Percentiles rank a stretch among this genome's conserved stretches.
Conservation (phyloP, 2,888 invertebrate species). For the Bhutanitis thaidina region DNA sequence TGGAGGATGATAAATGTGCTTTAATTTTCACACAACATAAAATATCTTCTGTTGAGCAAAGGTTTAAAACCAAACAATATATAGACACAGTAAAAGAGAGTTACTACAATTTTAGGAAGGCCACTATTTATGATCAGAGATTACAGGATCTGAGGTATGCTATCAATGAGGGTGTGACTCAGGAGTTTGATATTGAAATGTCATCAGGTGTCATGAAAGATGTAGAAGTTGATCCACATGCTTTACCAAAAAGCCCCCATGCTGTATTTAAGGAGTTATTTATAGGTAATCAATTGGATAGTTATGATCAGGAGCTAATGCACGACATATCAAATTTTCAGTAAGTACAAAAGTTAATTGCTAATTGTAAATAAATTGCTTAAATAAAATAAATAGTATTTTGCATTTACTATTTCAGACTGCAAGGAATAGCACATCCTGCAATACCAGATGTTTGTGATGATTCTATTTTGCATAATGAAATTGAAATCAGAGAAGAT, state of each 20-base stretch:
- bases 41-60: slow-evolving; percentile 51
- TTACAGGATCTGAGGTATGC: slow-evolving; percentile 69
- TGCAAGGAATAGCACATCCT: slow-evolving; percentile 53
- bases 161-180: slow-evolving; percentile 68
- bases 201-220: slow-evolving; percentile 24
- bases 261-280: slow-evolving; percentile 67
- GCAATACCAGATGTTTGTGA: slow-evolving; percentile 64
- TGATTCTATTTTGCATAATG: slow-evolving; percentile 47
- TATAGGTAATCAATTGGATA: slow-evolving; percentile 61
- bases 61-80: slow-evolving; percentile 54
- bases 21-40: slow-evolving; percentile 60
- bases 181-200: slow-evolving; percentile 53
- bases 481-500: slow-evolving; percentile 39
- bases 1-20: slow-evolving; percentile 70
- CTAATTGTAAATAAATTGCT: too few species aligned
- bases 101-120: slow-evolving; percentile 71
- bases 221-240: slow-evolving; percentile 25
- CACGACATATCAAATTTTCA: slow-evolving; percentile 58
- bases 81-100: slow-evolving; percentile 67
- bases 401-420: slow-evolving; percentile 28
- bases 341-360: slow-evolving; percentile 52
- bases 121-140: slow-evolving; percentile 68
- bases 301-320: slow-evolving; percentile 66
- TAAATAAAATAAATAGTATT: too few species aligned
- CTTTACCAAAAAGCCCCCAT: slow-evolving; percentile 60